These are phyloP conservation scores for Ctenomys sociabilis DNA, from an alignment of 2,113 vertebrate genomes.

Conservation along the genomic window DNA sequence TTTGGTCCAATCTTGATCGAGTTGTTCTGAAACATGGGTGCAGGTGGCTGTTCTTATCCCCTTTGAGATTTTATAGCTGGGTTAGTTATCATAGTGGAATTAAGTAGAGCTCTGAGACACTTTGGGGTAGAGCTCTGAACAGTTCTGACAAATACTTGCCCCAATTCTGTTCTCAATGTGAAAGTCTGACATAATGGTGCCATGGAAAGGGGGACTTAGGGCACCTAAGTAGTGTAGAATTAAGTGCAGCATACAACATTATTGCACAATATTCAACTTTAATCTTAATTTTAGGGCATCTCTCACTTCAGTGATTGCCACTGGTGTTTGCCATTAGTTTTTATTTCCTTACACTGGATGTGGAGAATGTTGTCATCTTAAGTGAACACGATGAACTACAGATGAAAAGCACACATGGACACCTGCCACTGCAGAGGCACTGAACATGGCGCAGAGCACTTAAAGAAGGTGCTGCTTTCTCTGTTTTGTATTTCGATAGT, in stretches of 20 bases:
- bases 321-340: neutral
- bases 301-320: neutral
- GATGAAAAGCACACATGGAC: neutral
- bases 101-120: constrained; percentile 45
- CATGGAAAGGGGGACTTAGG: neutral
- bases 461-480: neutral
- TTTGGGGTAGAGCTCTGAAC: neutral
- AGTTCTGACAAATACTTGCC: neutral
- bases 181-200: constrained; percentile 24
- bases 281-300: neutral
- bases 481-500: neutral
- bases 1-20: neutral
- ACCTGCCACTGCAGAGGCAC: neutral
- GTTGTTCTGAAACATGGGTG: neutral
- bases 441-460: neutral
- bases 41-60: neutral
- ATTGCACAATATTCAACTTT: neutral
- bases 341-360: neutral
- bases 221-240: neutral
- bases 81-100: neutral
- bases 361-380: neutral
- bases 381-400: neutral
- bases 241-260: neutral
- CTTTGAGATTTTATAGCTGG: constrained; percentile 23
- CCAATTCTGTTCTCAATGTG: neutral